Conservation (phyloP, 2,113 vertebrate species). For the Ginglymostoma cirratum region DNA sequence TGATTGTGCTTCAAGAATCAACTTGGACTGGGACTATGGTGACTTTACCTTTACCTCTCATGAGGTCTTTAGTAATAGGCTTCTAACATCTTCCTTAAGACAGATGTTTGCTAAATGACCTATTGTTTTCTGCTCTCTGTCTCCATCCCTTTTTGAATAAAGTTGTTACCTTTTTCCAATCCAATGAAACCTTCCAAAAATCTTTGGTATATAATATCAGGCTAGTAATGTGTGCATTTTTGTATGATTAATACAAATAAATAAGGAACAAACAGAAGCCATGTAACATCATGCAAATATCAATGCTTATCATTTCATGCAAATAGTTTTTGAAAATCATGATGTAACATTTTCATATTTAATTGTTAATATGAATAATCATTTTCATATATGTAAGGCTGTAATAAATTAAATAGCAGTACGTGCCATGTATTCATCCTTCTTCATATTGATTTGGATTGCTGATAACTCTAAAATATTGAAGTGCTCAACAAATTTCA, state of each 20-base stretch:
- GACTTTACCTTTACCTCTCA: too few relatives aligned
- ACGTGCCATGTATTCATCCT: not conserved
- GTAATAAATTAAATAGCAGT: not conserved
- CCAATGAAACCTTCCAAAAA: too few relatives aligned
- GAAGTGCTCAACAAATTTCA: not conserved
- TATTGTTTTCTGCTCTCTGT: too few relatives aligned
- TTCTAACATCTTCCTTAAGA: too few relatives aligned
- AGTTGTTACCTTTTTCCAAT: too few relatives aligned
- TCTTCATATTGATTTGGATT: not conserved
- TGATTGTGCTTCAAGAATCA: not conserved
- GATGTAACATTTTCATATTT: not conserved
- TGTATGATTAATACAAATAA: too few relatives aligned
- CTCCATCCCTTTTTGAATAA: too few relatives aligned
- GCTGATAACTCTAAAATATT: not conserved
- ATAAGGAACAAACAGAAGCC: not conserved
- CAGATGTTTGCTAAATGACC: too few relatives aligned
- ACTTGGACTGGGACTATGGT: not conserved
- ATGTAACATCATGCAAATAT: not conserved
- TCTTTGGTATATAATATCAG: not conserved
- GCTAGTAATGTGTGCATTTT: not conserved
- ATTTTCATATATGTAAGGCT: not conserved
- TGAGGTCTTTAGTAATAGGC: too few relatives aligned
- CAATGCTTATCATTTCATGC: not conserved
- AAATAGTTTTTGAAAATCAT: not conserved
- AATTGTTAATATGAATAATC: not conserved